Conservation (phyloP, 2,888 invertebrate genomes). For the Blastobasis adustella region DNA sequence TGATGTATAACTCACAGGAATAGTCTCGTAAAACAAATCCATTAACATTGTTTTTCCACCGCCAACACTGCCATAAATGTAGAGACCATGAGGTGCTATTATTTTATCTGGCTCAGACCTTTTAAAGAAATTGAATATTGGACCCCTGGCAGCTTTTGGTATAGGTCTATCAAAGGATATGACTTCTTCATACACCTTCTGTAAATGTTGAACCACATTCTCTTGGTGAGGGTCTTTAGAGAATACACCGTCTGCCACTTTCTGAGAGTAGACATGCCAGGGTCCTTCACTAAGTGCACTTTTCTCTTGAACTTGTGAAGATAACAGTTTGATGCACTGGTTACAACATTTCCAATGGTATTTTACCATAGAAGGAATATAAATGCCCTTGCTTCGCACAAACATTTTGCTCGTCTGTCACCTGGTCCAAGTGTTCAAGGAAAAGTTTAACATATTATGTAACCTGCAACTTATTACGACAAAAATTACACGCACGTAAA, state of each 20-base stretch:
- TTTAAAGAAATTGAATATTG: slow-evolving; percentile 52
- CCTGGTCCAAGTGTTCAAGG: slow-evolving; percentile 21
- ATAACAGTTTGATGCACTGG: slow-evolving; percentile 45
- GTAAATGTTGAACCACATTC: slow-evolving; percentile 79
- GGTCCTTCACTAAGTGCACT: slow-evolving; percentile 50
- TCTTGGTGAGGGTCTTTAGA: slow-evolving; percentile 83
- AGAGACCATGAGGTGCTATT: slow-evolving; percentile 84
- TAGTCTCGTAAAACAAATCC: slow-evolving; percentile 93
- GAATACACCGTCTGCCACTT: slow-evolving; percentile 75
- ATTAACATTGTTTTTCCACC: slow-evolving; percentile 99
- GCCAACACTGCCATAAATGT: slow-evolving; percentile 93
- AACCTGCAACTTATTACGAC: slow-evolving; percentile 15
- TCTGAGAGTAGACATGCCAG: slow-evolving; percentile 69
- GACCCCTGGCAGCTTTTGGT: slow-evolving; percentile 24
- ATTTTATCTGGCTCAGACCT: slow-evolving; percentile 53
- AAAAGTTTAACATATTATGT: slow-evolving; percentile 35
- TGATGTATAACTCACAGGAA: slow-evolving; percentile 40
- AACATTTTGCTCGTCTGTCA: slow-evolving; percentile 42
- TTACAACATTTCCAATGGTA: slow-evolving; percentile 43
- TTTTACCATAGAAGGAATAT: slow-evolving; percentile 36
- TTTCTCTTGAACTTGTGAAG: slow-evolving; percentile 39
- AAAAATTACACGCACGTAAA: no score
- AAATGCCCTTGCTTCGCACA: slow-evolving; percentile 32
- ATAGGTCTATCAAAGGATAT: slow-evolving; percentile 67
- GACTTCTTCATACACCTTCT: slow-evolving; percentile 80